Base-by-base conservation (phyloP, 1,140 invertebrate genomes). In the Drosophila saltans region DNA sequence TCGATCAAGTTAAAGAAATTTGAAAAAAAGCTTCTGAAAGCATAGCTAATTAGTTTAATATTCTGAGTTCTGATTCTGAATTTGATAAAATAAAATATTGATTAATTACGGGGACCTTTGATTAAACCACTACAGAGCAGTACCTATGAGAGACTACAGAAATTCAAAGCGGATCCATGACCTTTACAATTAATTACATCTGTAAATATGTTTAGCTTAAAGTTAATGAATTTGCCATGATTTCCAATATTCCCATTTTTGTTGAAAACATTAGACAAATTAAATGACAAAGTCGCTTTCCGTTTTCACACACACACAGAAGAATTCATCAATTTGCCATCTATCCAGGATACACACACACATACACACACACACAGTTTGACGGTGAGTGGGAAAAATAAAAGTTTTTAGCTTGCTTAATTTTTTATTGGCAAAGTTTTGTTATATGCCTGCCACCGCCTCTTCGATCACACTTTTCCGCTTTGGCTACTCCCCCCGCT, bases 401-500 rank as follows among this genome's bases (percentile, higher is more conserved):
- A 56, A 69, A 57, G 26, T 24, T 36, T 24, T 63, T 48, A 36
- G 57, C 59, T 36, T 56, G 60, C 56, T 80, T 76, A 72, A 76
- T 82, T 68, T 81, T 83, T 76, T 88, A 88, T 88, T 82, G 67
- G 4, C 3, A 86, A 88, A 88, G 67, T 86, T 89, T 80, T 63
- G 40, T 43, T 41, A 41, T 56, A 41, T 58, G 60, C 33, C 57
- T 48, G 55, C 72, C 39, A 9, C 67, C 64, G 63, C 16, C 0
- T 7, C 7, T 24, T 9, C 21, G 2, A 24, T 11, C 45, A 36
- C 8, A 24, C 7, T 48, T 10, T 21, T 45, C 6, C 33, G 4
- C 33, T 36, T 36, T 36, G 33, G 4, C 43, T 7, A 2, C 16
- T 16, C 7, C 21, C 9, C 21, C 4, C 21, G 3, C 45, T 0